Evolutionary conservation across 2,797 vertebrate species (phyloP).

Genomic region (Odontamblyopus rebecca): DNA sequence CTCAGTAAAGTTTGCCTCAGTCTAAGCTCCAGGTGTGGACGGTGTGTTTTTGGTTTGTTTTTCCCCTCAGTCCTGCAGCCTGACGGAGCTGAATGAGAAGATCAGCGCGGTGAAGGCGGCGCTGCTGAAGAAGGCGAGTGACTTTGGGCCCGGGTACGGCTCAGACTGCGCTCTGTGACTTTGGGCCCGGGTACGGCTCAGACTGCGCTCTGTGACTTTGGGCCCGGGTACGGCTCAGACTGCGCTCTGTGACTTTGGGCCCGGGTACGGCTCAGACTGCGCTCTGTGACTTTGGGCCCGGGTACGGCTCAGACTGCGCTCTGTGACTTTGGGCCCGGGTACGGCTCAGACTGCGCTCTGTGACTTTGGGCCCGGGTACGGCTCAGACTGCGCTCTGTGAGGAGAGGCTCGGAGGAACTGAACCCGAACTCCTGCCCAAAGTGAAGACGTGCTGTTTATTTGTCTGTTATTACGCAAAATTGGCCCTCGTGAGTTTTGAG

Average conservation of each 20-base stretch:
- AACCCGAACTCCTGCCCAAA: no score
- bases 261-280: conserved; percentile 77
- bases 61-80: conserved; percentile 84
- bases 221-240: conserved; percentile 76
- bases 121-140: conserved; percentile 88
- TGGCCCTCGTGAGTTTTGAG: no score
- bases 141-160: conserved; percentile 79
- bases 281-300: conserved; percentile 81
- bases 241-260: conserved; percentile 80
- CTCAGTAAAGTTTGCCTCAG: no score
- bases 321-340: conserved; percentile 81
- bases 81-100: conserved; percentile 96
- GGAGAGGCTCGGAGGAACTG: conserved; percentile 15
- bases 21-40: neutral
- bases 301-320: conserved; percentile 76
- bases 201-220: conserved; percentile 81
- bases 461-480: no score
- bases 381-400: conserved; percentile 74
- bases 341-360: conserved; percentile 74
- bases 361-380: conserved; percentile 80
- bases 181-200: conserved; percentile 77
- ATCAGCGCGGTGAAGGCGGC: conserved; percentile 91
- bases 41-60: neutral
- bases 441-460: no score
- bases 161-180: conserved; percentile 74